Conservation (phyloP, 2,888 invertebrate species). For the Pristionchus arcanus region DNA sequence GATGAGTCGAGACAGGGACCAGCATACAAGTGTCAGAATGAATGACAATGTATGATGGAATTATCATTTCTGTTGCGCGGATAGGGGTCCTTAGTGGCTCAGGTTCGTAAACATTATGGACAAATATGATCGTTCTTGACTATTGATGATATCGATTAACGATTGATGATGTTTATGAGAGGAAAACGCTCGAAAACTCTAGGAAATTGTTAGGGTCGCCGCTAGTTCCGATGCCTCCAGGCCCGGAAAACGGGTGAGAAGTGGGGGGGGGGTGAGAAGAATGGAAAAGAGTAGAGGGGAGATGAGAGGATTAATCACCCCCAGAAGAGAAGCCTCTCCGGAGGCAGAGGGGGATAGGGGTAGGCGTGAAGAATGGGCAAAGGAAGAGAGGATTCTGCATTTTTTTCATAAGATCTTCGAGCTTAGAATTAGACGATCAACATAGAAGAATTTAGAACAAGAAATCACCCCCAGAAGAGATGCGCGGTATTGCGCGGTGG, state of each 20-base stretch:
- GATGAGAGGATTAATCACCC: conserved; percentile 48
- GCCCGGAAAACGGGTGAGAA: background rate
- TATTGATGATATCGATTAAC: too few species aligned
- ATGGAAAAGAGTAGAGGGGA: background rate
- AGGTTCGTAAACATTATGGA: too few species aligned
- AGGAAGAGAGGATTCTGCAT: background rate
- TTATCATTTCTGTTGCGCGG: background rate
- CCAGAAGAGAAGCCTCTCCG: conserved; percentile 16
- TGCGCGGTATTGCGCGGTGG: too few species aligned
- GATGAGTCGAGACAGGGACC: background rate
- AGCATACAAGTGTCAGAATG: background rate
- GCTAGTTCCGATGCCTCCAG: background rate
- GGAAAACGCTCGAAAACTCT: background rate
- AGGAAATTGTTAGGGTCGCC: background rate
- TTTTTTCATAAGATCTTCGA: too few species aligned
- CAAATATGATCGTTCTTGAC: too few species aligned
- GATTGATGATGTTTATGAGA: too few species aligned
- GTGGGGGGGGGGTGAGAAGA: background rate
- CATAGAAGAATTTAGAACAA: background rate
- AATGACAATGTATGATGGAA: background rate
- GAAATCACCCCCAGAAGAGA: too few species aligned
- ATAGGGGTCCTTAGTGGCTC: too few species aligned
- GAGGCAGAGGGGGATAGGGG: background rate
- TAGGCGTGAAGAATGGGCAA: background rate
- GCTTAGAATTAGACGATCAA: background rate